These are phyloP conservation scores for Leptopilina drosophilae DNA, from an alignment of 2,888 invertebrate species.

Conservation along the genomic window DNA sequence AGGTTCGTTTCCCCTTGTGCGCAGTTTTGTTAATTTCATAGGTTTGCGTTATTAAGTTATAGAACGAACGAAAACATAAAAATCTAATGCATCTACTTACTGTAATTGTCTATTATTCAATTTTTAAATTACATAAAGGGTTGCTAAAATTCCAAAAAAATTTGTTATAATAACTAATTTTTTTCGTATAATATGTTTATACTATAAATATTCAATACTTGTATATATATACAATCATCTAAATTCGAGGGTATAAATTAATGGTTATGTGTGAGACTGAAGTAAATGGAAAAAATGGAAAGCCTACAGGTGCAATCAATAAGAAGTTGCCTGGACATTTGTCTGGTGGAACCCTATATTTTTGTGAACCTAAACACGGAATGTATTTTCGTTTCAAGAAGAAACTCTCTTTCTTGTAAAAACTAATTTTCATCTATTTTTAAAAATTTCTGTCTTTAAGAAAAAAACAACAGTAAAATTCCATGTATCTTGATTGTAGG, in stretches of 20 bases:
- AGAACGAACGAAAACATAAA: too few relatives aligned
- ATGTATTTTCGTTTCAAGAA: conserved; percentile 50
- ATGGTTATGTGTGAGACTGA: conserved; percentile 8
- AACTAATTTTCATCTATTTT: conserved; percentile 36
- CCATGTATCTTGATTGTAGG: not conserved
- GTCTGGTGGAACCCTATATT: conserved; percentile 60
- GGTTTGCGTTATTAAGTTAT: too few relatives aligned
- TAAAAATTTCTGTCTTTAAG: not conserved
- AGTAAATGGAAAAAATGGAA: conserved; percentile 48
- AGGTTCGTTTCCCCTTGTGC: too few relatives aligned
- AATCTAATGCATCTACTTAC: too few relatives aligned
- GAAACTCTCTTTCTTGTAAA: conserved; percentile 34
- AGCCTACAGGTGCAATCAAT: conserved; percentile 54
- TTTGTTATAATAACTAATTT: too few relatives aligned
- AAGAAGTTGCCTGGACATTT: conserved; percentile 50
- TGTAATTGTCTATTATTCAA: too few relatives aligned
- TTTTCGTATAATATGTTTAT: too few relatives aligned
- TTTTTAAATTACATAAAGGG: too few relatives aligned
- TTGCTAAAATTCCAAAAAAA: too few relatives aligned
- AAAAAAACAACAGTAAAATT: conserved; percentile 16
- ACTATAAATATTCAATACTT: too few relatives aligned
- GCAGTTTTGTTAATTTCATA: too few relatives aligned
- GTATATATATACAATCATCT: not conserved
- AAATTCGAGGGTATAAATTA: conserved; percentile 1
- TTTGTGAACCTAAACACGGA: conserved; percentile 58